Evolutionary conservation across 2,113 vertebrate genomes (phyloP).

Genomic region (Tragelaphus scriptus): DNA sequence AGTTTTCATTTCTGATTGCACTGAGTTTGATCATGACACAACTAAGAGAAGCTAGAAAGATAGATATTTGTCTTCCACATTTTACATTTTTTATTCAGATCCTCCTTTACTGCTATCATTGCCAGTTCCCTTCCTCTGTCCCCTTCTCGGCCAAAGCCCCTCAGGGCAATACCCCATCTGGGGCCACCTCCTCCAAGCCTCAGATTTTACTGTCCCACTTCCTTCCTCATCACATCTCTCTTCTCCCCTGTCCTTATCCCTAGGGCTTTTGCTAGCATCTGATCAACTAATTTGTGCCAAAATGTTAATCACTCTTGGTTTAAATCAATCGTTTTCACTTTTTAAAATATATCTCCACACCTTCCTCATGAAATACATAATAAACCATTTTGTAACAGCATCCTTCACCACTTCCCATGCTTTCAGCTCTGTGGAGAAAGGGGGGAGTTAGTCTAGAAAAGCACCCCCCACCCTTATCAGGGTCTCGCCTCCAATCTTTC

Average conservation of each 20-base stretch:
- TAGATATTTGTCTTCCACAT: not conserved
- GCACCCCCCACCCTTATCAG: too few species aligned
- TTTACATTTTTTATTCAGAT: not conserved
- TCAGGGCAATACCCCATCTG: not conserved
- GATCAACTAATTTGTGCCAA: constrained; percentile 72
- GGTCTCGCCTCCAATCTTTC: not conserved
- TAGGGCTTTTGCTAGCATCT: constrained; percentile 59
- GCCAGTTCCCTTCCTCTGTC: not conserved
- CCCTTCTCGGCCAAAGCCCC: not conserved
- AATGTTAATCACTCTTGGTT: constrained; percentile 68
- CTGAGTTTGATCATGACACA: not conserved
- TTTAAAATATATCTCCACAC: not conserved
- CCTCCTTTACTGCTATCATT: not conserved
- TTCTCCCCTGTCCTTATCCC: constrained; percentile 64
- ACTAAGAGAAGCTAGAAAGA: not conserved
- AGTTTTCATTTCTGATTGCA: not conserved
- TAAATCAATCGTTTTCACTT: constrained; percentile 53
- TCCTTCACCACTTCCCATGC: not conserved
- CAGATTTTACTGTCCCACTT: constrained; percentile 35
- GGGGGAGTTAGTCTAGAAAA: not conserved
- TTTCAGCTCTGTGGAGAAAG: not conserved
- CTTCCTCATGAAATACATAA: constrained; percentile 30
- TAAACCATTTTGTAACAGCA: not conserved
- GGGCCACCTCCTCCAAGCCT: not conserved
- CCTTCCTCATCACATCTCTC: not conserved